Conservation (phyloP, 2,888 invertebrate species). For the Allophyes oxyacanthae region DNA sequence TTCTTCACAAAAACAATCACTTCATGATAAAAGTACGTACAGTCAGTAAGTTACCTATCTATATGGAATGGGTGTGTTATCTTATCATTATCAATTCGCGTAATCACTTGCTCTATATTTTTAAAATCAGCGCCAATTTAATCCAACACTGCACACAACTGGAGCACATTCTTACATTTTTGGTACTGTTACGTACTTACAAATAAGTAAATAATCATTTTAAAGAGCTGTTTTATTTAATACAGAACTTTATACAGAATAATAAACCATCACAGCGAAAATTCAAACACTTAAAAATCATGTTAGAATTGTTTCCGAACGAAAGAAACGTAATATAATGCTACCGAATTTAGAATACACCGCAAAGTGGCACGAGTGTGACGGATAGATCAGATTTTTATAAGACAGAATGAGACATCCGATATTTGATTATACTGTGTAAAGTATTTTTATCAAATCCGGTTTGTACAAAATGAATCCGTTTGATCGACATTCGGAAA, state of each 20-base stretch:
- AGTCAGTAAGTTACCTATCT: conserved; percentile 80
- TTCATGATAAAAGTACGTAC: conserved; percentile 76
- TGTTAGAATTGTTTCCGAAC: conserved; percentile 63
- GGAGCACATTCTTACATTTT: conserved; percentile 20
- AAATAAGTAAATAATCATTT: background rate
- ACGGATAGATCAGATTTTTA: conserved; percentile 29
- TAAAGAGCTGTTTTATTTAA: conserved; percentile 8
- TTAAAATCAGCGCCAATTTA: conserved; percentile 78
- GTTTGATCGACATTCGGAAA: conserved; percentile 72
- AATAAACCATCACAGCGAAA: background rate
- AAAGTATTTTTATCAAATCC: conserved; percentile 44
- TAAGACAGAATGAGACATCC: conserved; percentile 45
- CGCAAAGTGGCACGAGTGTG: conserved; percentile 6
- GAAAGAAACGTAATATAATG: conserved; percentile 45
- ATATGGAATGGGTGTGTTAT: conserved; percentile 79
- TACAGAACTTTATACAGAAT: background rate
- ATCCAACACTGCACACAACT: conserved; percentile 13
- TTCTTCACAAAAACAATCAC: conserved; percentile 74
- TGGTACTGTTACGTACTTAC: conserved; percentile 12
- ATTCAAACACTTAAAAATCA: background rate
- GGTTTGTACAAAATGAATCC: conserved; percentile 71
- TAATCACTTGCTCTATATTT: conserved; percentile 83
- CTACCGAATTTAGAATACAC: conserved; percentile 49
- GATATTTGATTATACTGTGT: conserved; percentile 44
- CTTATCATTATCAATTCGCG: conserved; percentile 83